phyloP scores from a whole-genome alignment of 2,797 vertebrate species.

The Oreonectes daqikongensis region DNA sequence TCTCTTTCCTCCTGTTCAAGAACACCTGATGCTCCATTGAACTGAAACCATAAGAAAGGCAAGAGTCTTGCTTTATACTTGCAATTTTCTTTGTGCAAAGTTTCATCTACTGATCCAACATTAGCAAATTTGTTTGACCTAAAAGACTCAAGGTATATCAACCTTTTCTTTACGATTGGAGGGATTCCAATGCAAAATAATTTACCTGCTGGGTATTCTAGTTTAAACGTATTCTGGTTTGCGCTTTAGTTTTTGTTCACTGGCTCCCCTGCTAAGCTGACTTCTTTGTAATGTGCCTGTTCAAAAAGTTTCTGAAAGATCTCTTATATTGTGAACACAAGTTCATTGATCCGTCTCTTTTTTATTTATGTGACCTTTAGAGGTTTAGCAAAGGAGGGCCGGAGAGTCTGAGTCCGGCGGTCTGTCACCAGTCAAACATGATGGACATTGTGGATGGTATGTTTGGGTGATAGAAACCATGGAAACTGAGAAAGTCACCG shows the following conservation, averaged over 20 bases:
- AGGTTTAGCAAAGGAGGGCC: constrained; percentile 9
- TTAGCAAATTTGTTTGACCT: neutral
- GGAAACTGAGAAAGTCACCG: constrained; percentile 24
- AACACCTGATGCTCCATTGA: constrained; percentile 19
- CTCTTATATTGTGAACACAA: constrained; percentile 9
- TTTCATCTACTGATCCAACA: neutral
- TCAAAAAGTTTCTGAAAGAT: neutral
- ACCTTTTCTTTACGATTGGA: neutral
- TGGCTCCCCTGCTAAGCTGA: neutral
- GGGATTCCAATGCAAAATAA: neutral
- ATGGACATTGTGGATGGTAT: constrained; percentile 33
- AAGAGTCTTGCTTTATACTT: constrained; percentile 15
- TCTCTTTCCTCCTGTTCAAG: constrained; percentile 7
- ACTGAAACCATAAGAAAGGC: constrained; percentile 25
- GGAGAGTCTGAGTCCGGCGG: neutral
- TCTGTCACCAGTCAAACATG: constrained; percentile 19
- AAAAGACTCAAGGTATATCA: neutral
- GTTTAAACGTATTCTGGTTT: neutral
- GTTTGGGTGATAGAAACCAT: constrained; percentile 37
- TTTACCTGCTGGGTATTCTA: neutral
- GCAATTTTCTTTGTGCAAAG: neutral
- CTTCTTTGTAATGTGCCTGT: neutral
- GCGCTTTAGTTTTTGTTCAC: neutral
- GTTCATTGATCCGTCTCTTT: constrained; percentile 31
- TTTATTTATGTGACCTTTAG: constrained; percentile 32